A percentile compares a stretch with the other conserved stretches of the same genome.
These are phyloP conservation scores for Glaucopsyche alexis DNA, from an alignment of 2,888 invertebrate species.

Conservation along the genomic window DNA sequence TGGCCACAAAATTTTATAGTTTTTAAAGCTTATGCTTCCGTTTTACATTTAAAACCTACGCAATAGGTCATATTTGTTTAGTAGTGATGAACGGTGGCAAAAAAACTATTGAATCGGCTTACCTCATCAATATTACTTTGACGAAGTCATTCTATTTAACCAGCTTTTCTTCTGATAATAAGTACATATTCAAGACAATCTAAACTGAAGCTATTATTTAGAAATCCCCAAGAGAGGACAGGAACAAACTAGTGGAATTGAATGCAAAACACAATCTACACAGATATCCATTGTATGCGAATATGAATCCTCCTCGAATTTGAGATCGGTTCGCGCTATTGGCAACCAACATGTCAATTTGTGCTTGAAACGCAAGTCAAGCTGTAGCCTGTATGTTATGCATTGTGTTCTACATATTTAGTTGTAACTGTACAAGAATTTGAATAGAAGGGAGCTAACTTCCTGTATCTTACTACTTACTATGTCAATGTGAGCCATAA, in stretches of 20 bases:
- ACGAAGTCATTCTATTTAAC: not conserved
- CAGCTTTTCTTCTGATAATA: not conserved
- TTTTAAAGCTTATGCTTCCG: not conserved
- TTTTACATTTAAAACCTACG: not conserved
- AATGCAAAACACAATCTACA: constrained; percentile 39
- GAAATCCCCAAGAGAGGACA: constrained; percentile 19
- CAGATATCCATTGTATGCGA: constrained; percentile 41
- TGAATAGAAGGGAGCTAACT: not conserved
- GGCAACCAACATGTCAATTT: constrained; percentile 36
- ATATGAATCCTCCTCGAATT: constrained; percentile 38
- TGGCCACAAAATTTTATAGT: not conserved
- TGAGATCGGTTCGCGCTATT: constrained; percentile 36
- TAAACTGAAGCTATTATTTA: not conserved
- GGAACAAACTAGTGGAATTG: constrained; percentile 32
- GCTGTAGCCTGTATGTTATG: constrained; percentile 9
- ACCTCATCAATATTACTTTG: not conserved
- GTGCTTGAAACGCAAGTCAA: constrained; percentile 36
- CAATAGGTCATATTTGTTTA: too few relatives aligned
- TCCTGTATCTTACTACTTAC: not conserved
- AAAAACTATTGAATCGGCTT: not conserved
- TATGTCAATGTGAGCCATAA: too few relatives aligned
- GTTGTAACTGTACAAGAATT: not conserved
- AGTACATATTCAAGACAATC: not conserved
- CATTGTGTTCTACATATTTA: not conserved
- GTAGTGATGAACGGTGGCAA: not conserved